Evolutionary conservation across 2,888 invertebrate genomes (phyloP).

Genomic region (Pollenia griseotomentosa): DNA sequence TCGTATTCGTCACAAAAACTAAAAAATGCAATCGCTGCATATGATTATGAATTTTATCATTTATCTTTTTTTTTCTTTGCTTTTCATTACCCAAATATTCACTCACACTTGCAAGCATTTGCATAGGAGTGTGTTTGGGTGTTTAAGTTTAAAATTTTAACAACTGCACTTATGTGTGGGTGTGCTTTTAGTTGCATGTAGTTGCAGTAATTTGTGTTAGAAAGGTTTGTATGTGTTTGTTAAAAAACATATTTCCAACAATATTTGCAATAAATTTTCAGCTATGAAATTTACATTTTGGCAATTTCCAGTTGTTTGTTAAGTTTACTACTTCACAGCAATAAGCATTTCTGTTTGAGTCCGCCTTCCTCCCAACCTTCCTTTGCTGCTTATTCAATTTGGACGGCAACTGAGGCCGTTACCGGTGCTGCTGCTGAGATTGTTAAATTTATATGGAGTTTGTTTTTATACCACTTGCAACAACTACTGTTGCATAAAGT

Average conservation of each 20-base stretch:
- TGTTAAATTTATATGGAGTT: conserved; percentile 42
- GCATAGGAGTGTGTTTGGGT: neutral
- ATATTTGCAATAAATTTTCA: conserved; percentile 74
- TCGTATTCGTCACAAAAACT: conserved; percentile 56
- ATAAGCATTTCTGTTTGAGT: neutral
- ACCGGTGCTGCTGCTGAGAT: conserved; percentile 50
- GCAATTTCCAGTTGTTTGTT: conserved; percentile 80
- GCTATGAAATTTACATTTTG: conserved; percentile 81
- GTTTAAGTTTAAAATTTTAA: conserved; percentile 8
- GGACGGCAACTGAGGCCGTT: conserved; percentile 26
- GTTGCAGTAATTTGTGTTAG: conserved; percentile 36
- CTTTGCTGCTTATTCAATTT: conserved; percentile 9
- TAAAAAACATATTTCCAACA: conserved; percentile 69
- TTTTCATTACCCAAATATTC: conserved; percentile 8
- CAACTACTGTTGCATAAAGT: conserved; percentile 49
- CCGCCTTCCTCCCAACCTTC: neutral
- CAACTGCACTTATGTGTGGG: neutral
- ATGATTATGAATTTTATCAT: conserved; percentile 58
- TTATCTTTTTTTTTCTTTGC: neutral
- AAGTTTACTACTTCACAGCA: conserved; percentile 22
- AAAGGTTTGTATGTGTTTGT: conserved; percentile 30
- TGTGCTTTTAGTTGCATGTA: conserved; percentile 3
- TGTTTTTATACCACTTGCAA: conserved; percentile 42
- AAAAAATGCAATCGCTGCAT: conserved; percentile 54
- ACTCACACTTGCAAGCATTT: neutral